Evolutionary conservation across 2,797 vertebrate species (phyloP), one percentile per base, ranked within the genome.

Genomic region (Columba guinea): DNA sequence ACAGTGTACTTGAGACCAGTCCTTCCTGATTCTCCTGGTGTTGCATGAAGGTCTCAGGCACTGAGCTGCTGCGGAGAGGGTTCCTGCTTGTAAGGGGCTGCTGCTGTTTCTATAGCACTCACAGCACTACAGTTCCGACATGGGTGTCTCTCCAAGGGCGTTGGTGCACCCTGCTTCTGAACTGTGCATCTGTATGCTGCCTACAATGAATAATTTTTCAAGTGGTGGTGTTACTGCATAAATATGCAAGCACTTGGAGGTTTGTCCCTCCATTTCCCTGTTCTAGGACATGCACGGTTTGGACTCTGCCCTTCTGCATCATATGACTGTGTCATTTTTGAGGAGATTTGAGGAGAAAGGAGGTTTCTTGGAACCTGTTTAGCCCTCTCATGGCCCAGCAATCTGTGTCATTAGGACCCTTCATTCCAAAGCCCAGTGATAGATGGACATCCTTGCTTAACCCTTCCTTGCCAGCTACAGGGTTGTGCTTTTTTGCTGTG

Each of bases 21-120:
- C 19, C 63, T 69, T 46, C 52, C 9, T 56, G 34, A 37, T 65
- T 70, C 48, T 75, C 13, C 39, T 67, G 34, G 11, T 73, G 11
- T 59, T 62, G 30, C 15, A 32, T 53, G n/a, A 56, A 78, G 39
- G 21, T 82, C n/a, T 71, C 4, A 1, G 39, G 52, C 26, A 20
- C 53, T 32, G 32, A 76, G 19, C 70, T 52, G 49, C 41, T 0
- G 0, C 0, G 2, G 28, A 41, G 46, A n/a, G 14, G 13, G 49
- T 39, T 70, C 14, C n/a, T 59, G 23, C 51, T 52, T 37, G 30
- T 44, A 13, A 75, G 68, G 39, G n/a, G 11, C 20, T 58, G 10
- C 34, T 76, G 3, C 53, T 68, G 41, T 10, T 52, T 81, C 24
- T 71, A 26, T 13, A 21, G 34, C 27, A 26, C 26, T 62, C 1